Evolutionary conservation across 1,140 invertebrate species (phyloP), one percentile per base, ranked within the genome.

Genomic region (Drosophila kohkoa): DNA sequence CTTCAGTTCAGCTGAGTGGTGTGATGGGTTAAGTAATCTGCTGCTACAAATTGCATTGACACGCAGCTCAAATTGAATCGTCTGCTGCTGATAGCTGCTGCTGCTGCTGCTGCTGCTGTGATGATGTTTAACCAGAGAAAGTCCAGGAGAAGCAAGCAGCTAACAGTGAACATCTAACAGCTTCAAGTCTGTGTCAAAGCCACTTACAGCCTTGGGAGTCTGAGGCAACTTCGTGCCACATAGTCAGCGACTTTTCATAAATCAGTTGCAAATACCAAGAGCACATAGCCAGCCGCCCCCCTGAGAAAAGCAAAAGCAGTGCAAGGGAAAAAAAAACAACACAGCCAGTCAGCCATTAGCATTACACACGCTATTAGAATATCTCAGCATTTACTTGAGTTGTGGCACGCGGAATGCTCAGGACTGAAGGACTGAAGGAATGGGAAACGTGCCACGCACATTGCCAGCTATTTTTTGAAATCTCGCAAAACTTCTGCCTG

Each of bases 331-430:
- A 25, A 25, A 25, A 32, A 32, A 5, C 7, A 38, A 38, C 35
- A 11, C 20, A 25, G 58, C 25, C 57, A 55, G 57, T 25, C 49
- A 52, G 72, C 79, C 71, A 82, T 82, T 82, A 82, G 75, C 80
- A 82, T 82, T 82, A 82, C 72, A 79, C 81, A 76, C 58, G 81
- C 81, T 76, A 83, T 79, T 82, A 83, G 81, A 82, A 82, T 83
- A 83, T 83, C 76, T 80, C 81, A 72, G 77, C 66, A 76, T 82
- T 25, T 82, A 76, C 63, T 72, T 66, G 43, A 66, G 62, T 59
- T 72, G 69, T 28, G 52, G 54, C 63, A 59, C 71, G 72, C 71
- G 58, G 57, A 74, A 45, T 32, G 52, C 60, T 11, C 28, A 7
- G 5, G 25, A 32, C n/a, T 8, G 30, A 43, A 25, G 20, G 0